These are phyloP conservation scores for Acromyrmex echinatior DNA, from an alignment of 1,140 invertebrate genomes.

Conservation along the genomic window DNA sequence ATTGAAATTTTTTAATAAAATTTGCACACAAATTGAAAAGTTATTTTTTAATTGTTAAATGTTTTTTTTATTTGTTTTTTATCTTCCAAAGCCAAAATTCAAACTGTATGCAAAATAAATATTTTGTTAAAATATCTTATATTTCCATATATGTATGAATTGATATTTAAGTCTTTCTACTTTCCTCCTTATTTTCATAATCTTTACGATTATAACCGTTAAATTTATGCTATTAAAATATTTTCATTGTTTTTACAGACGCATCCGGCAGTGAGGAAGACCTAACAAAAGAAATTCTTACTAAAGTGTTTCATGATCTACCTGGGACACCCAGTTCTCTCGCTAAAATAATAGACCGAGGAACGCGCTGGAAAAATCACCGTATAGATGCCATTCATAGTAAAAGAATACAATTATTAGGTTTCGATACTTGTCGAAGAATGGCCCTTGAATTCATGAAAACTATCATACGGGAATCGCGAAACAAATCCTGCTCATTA, in stretches of 20 bases:
- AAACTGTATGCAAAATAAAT: neutral
- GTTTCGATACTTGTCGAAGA: conserved; percentile 83
- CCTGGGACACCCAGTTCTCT: conserved; percentile 79
- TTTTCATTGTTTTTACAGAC: conserved; percentile 64
- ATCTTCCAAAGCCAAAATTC: neutral
- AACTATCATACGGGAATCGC: conserved; percentile 68
- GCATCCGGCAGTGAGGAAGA: conserved; percentile 82
- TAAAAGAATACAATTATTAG: conserved; percentile 82
- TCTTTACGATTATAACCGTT: neutral
- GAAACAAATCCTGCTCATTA: conserved; percentile 6
- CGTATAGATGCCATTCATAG: conserved; percentile 75
- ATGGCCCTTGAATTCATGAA: conserved; percentile 82
- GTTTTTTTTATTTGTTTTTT: neutral
- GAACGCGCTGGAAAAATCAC: conserved; percentile 64
- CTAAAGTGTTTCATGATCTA: conserved; percentile 83
- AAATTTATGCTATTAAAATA: neutral
- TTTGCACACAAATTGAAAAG: neutral
- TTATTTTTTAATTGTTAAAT: neutral
- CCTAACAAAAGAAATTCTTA: conserved; percentile 80
- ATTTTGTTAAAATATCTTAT: neutral
- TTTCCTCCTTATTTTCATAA: neutral
- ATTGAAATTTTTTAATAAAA: neutral
- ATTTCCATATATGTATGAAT: neutral
- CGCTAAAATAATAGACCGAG: conserved; percentile 46
- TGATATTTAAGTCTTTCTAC: neutral